Conservation (phyloP, 2,888 invertebrate species). For the Calameuta pallipes region DNA sequence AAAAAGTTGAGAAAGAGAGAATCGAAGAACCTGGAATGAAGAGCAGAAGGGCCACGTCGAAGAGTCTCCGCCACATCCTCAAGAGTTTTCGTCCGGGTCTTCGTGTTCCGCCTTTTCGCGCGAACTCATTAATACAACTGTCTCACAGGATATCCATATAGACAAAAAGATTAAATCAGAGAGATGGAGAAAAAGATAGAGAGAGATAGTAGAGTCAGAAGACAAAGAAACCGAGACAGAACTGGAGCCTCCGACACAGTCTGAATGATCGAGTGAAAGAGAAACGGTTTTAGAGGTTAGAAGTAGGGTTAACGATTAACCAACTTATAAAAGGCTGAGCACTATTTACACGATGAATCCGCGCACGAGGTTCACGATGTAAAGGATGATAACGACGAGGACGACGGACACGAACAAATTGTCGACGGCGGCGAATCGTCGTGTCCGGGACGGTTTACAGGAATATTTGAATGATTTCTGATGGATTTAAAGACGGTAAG, state of each 20-base stretch:
- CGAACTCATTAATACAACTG: not conserved
- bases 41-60: conserved; percentile 6
- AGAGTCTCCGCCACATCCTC: conserved; percentile 2
- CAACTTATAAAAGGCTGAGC: not conserved
- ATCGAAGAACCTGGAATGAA: conserved; percentile 28
- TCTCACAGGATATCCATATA: conserved; percentile 5
- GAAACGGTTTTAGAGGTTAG: not conserved
- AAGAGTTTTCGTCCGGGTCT: conserved; percentile 4
- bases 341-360: not conserved
- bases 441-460: not conserved
- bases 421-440: not conserved
- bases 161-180: not conserved
- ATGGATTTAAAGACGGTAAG: not conserved
- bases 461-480: not conserved
- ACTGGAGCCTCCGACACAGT: not conserved
- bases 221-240: not conserved
- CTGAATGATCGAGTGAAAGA: not conserved
- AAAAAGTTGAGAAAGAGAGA: conserved; percentile 17
- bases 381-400: not conserved
- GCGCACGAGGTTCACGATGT: not conserved
- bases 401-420: not conserved
- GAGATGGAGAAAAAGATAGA: not conserved
- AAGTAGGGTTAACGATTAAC: not conserved
- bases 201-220: not conserved
- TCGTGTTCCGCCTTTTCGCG: not conserved